Conservation (phyloP, 2,888 invertebrate genomes). For the Litoditis marina region DNA sequence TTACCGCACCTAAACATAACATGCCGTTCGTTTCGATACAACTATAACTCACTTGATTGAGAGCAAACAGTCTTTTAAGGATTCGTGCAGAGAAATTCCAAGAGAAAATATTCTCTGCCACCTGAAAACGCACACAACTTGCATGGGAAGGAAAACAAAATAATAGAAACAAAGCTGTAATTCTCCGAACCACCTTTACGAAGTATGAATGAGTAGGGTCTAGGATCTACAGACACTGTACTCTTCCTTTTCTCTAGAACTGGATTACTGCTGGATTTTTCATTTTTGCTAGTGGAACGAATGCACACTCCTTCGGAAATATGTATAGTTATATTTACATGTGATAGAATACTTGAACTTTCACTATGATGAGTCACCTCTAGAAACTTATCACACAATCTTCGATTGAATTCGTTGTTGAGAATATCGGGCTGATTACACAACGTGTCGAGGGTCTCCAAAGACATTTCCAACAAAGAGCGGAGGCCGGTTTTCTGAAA, state of each 20-base stretch:
- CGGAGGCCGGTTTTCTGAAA: constrained; percentile 71
- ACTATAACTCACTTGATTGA: constrained; percentile 58
- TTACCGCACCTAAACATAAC: too few species aligned
- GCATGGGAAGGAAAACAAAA: neutral
- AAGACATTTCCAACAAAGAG: constrained; percentile 75
- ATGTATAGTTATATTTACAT: too few species aligned
- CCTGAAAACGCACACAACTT: constrained; percentile 67
- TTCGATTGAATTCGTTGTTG: constrained; percentile 29
- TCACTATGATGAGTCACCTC: constrained; percentile 35
- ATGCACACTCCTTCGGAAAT: too few species aligned
- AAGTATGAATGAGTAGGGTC: too few species aligned
- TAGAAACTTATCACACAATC: constrained; percentile 38
- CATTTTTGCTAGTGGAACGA: too few species aligned
- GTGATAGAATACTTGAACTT: too few species aligned
- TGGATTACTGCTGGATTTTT: too few species aligned
- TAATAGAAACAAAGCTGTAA: neutral
- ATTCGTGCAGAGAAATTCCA: constrained; percentile 72
- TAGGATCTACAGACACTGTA: too few species aligned
- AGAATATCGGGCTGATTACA: constrained; percentile 34
- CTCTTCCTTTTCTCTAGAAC: too few species aligned
- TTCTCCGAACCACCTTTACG: too few species aligned
- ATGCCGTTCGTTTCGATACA: too few species aligned
- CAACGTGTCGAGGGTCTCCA: constrained; percentile 67
- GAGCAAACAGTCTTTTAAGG: constrained; percentile 46
- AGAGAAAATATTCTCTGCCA: constrained; percentile 76